These are phyloP conservation scores for Okamejei kenojei DNA, from an alignment of 2,797 vertebrate species.

Conservation along the genomic window DNA sequence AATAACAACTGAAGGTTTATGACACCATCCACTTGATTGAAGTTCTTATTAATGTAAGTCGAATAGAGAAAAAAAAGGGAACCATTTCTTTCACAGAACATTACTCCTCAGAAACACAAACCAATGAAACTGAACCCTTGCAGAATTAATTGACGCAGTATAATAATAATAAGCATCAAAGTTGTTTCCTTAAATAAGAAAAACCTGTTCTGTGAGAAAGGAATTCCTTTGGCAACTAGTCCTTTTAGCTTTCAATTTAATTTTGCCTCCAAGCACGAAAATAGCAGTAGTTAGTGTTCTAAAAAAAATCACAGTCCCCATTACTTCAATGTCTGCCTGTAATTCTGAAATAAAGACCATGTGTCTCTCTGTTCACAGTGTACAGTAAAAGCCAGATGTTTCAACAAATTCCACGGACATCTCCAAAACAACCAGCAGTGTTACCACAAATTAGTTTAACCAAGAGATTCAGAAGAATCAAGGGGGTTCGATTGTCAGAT, in stretches of 20 bases:
- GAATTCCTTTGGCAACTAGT: constrained; percentile 43
- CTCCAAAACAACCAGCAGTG: constrained; percentile 38
- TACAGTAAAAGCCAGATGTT: constrained; percentile 54
- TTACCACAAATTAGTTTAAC: neutral
- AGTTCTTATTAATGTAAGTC: constrained; percentile 24
- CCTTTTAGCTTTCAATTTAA: constrained; percentile 40
- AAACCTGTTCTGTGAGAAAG: constrained; percentile 42
- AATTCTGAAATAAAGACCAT: constrained; percentile 53
- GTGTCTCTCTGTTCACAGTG: constrained; percentile 49
- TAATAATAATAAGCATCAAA: constrained; percentile 34
- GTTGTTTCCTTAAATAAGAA: constrained; percentile 42
- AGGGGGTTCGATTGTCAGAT: no score
- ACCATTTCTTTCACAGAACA: neutral
- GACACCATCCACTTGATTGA: constrained; percentile 15
- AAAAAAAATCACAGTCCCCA: constrained; percentile 49
- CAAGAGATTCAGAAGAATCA: no score
- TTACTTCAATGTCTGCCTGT: constrained; percentile 45
- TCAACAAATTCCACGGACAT: constrained; percentile 48
- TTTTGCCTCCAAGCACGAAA: constrained; percentile 50
- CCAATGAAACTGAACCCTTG: constrained; percentile 30
- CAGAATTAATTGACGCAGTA: constrained; percentile 34
- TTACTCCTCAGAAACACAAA: constrained; percentile 34
- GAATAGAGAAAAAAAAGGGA: constrained; percentile 1
- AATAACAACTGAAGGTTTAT: constrained; percentile 41
- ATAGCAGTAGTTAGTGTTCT: constrained; percentile 54